A percentile compares a stretch with the other conserved stretches of the same genome.
These are phyloP conservation scores for Calliphora vomitoria DNA, from an alignment of 2,888 invertebrate species.

Conservation along the genomic window DNA sequence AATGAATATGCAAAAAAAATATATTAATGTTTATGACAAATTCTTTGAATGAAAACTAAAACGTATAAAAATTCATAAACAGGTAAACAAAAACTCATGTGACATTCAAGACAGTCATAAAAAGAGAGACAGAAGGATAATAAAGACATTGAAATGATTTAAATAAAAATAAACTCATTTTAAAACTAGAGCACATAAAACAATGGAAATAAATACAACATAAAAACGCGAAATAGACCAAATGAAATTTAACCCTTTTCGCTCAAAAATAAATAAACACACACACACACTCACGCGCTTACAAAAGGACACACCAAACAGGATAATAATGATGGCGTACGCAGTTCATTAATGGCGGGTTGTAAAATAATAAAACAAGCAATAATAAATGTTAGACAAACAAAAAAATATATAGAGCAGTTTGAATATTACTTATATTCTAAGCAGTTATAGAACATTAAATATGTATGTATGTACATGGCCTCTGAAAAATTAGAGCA, in stretches of 20 bases:
- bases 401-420: constrained; percentile 32
- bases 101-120: constrained; percentile 64
- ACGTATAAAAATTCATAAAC: constrained; percentile 21
- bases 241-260: constrained; percentile 68
- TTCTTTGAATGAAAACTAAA: constrained; percentile 68
- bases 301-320: constrained; percentile 15
- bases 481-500: constrained; percentile 53
- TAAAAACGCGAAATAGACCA: constrained; percentile 50
- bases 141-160: constrained; percentile 35
- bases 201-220: constrained; percentile 34
- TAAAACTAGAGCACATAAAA: constrained; percentile 66
- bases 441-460: constrained; percentile 22
- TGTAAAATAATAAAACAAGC: constrained; percentile 61
- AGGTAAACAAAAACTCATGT: constrained; percentile 47
- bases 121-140: constrained; percentile 18
- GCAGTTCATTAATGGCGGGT: constrained; percentile 60
- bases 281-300: background rate
- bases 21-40: constrained; percentile 57
- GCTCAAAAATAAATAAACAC: constrained; percentile 7
- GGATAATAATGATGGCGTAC: constrained; percentile 60
- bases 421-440: background rate
- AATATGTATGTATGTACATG: background rate
- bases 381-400: constrained; percentile 38
- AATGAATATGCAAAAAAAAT: background rate
- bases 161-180: constrained; percentile 62